Base-by-base conservation (phyloP, 1,140 invertebrate species). In the Macrosteles quadrilineatus region DNA sequence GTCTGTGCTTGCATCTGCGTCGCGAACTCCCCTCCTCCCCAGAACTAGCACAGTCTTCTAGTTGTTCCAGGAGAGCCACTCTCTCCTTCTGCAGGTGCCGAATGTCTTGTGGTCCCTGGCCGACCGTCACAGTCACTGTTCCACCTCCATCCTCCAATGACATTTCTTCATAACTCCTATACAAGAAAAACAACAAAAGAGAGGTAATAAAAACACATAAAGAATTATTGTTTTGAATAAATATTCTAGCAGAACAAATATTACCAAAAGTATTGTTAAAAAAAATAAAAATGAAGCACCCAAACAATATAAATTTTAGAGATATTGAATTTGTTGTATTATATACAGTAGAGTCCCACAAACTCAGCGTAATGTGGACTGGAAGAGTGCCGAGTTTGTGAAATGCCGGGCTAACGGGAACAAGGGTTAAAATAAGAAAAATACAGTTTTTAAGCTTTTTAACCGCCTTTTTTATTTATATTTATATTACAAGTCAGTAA, bases 31-130 rank as follows among this genome's bases (percentile, higher is more conserved):
- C 72, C 65, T 68, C 81, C 17, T 75, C 76, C 40, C 88, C 88
- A 75, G 88, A 89, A 75, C 89, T 90, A 67, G 84, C 85, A 80
- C 87, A 89, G 73, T 90, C 88, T 75, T 91, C 89, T 43, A 90
- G 81, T 76, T 90, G 88, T 76, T 91, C 89, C 23, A 90, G 76
- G 31, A 90, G 81, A 75, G 87, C 88, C 3, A 87, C 87, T 45
- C 88, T 83, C 76, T 89, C 88, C 77, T 90, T 91, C 75, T 91
- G 88, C 50, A 90, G 81, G 74, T 89, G 86, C 50, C 87, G 78
- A 59, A 90, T 89, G 75, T 90, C 86, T 1, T 83, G 84, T 1
- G 85, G 84, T 17, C 71, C 74, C 27, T 64, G 70, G 29, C 36
- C 69, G 25, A 73, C 71, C 50, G 69, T 71, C 23, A 72, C 73